phyloP scores from a whole-genome alignment of 2,797 vertebrate species.

The Champsocephalus gunnari region DNA sequence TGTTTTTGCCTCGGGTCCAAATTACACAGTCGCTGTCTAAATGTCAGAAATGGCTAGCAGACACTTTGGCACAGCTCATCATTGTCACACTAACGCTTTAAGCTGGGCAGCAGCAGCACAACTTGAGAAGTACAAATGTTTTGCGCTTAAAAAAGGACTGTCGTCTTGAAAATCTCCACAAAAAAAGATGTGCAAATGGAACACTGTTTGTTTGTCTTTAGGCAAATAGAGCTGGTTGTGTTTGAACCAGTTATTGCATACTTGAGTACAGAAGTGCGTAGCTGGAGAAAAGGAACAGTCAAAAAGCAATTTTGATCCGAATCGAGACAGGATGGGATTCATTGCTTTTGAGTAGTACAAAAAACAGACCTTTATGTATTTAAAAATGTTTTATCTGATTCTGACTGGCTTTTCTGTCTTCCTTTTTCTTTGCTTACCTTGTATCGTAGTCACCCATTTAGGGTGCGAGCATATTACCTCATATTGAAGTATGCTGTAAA shows the following conservation, averaged over 20 bases:
- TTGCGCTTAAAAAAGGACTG: conserved; percentile 35
- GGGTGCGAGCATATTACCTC: not conserved
- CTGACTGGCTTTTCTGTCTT: not conserved
- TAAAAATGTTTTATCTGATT: not conserved
- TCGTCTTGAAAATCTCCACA: conserved; percentile 19
- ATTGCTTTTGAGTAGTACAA: conserved; percentile 4
- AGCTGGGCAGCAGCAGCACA: conserved; percentile 21
- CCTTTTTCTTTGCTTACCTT: not conserved
- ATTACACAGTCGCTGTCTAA: conserved; percentile 50
- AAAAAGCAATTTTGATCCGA: conserved; percentile 25
- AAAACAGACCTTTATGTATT: conserved; percentile 15
- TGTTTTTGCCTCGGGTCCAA: conserved; percentile 41
- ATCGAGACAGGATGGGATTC: conserved; percentile 15
- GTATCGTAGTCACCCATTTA: not conserved
- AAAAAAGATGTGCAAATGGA: conserved; percentile 4
- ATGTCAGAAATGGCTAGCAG: conserved; percentile 60
- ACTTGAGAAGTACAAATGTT: conserved; percentile 37
- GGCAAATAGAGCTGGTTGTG: conserved; percentile 9
- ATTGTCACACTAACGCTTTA: conserved; percentile 42
- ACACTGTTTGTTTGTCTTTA: conserved; percentile 24
- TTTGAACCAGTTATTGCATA: conserved; percentile 26
- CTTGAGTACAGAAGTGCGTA: conserved; percentile 1
- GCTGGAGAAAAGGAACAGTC: not conserved
- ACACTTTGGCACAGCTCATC: conserved; percentile 53
- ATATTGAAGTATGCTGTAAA: too few species aligned